These are phyloP conservation scores for Cyanoramphus novaezelandiae DNA, from an alignment of 2,113 vertebrate species.

Conservation along the genomic window DNA sequence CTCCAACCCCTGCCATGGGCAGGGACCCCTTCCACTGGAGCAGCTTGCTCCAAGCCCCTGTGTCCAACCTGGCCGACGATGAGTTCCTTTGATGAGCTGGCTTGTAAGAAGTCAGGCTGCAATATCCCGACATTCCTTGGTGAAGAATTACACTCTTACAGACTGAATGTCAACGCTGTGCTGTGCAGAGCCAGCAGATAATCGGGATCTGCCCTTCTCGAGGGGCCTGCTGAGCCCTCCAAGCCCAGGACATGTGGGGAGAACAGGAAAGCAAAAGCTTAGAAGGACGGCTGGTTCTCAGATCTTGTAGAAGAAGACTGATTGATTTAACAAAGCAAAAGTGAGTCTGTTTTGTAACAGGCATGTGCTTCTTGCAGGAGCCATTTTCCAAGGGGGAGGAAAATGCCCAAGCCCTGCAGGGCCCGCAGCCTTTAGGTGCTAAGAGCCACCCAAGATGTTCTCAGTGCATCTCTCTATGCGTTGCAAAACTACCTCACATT, in stretches of 20 bases:
- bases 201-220: neutral
- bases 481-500: slow-evolving; percentile 13
- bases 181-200: neutral
- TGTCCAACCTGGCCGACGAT: neutral
- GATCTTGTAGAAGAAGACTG: neutral
- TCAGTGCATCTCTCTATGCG: neutral
- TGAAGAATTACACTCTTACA: neutral
- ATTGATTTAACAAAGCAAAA: neutral
- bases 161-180: neutral
- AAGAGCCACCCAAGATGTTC: neutral
- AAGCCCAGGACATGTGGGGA: neutral
- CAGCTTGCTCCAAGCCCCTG: neutral
- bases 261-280: rapidly evolving
- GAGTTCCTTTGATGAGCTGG: neutral
- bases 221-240: neutral
- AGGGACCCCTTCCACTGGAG: neutral
- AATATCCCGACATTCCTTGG: neutral
- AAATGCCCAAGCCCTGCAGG: neutral
- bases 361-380: neutral
- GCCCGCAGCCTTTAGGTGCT: neutral
- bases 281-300: neutral
- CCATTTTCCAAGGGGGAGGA: neutral
- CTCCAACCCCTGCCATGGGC: neutral
- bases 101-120: neutral
- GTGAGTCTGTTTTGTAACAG: slow-evolving; percentile 9